These are phyloP conservation scores for Pyrrhosoma nymphula DNA, from an alignment of 2,888 invertebrate genomes.

Conservation along the genomic window DNA sequence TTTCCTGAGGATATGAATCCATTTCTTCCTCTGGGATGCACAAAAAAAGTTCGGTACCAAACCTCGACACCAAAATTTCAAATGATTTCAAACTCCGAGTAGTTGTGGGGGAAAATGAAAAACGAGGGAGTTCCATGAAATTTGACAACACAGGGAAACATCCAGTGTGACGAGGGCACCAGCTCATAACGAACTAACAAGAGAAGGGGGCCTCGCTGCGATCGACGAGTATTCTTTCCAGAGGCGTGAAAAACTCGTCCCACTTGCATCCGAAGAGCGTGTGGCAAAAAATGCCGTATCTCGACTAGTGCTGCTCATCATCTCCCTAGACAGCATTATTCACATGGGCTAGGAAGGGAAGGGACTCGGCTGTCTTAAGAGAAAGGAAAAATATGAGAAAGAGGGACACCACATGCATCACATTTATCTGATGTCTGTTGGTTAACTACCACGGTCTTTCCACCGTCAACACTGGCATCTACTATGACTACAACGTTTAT, in stretches of 20 bases:
- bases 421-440: no score
- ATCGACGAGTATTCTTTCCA: neutral
- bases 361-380: neutral
- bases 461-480: no score
- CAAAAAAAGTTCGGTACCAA: no score
- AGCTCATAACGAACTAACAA: neutral
- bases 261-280: no score
- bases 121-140: neutral
- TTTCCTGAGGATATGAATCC: no score
- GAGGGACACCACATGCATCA: no score
- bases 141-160: neutral
- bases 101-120: neutral
- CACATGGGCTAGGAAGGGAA: neutral
- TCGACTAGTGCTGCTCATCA: neutral
- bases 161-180: neutral
- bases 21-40: no score
- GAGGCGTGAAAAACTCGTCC: neutral
- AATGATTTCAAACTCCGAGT: no score
- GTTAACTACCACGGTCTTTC: no score
- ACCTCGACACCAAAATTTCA: no score
- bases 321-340: neutral
- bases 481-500: no score
- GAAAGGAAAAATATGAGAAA: no score
- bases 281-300: neutral
- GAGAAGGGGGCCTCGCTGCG: neutral